Evolutionary conservation across 2,888 invertebrate species (phyloP), one percentile per base, ranked within the genome.

Genomic region (Perizoma flavofasciatum): DNA sequence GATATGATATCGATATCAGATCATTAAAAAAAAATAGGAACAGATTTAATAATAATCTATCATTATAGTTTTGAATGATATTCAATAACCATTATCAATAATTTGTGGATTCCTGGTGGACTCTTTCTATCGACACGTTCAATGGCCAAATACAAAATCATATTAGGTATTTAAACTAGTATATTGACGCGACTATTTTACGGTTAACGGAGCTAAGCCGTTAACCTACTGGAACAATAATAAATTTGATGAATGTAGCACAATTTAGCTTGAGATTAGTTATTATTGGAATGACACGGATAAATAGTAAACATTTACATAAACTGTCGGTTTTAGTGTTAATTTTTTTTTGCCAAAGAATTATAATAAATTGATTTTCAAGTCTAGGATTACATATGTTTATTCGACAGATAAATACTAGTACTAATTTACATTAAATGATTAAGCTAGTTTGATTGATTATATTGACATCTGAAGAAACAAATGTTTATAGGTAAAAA

Each of bases 151-250:
- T n/a, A 58, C 37, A 44, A 9, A 46, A 46, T 46, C 4, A 33
- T 33, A 32, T 32, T 33, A 46, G 32, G 39, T 52, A 37, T 55
- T 54, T 40, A 22, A 40, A 50, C 44, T 8, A 10, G 55, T 9
- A 44, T 54, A 41, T 55, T 49, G n/a, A 33, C 22, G 32, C n/a
- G 11, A 32, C 4, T 22, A 39, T 9, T 33, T 40, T 48, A 47
- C 5, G 6, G 10, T 49, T 64, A 64, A 59, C 66, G 66, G 68
- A 34, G 8, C n/a, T 44, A 11, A 49, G 58, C 55, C 57, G 47
- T 66, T 68, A 66, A 63, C 66, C 66, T 58, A 65, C 59, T 63
- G 35, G 32, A 55, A 55, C 47, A 54, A 39, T 50, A 55, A 61
- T 59, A 56, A 63, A 60, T 50, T 59, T 63, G 58, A 60, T 55